A percentile compares a stretch with the other conserved stretches of the same genome.
These are phyloP conservation scores for Formica selysi DNA, from an alignment of 1,140 invertebrate species.

Conservation along the genomic window DNA sequence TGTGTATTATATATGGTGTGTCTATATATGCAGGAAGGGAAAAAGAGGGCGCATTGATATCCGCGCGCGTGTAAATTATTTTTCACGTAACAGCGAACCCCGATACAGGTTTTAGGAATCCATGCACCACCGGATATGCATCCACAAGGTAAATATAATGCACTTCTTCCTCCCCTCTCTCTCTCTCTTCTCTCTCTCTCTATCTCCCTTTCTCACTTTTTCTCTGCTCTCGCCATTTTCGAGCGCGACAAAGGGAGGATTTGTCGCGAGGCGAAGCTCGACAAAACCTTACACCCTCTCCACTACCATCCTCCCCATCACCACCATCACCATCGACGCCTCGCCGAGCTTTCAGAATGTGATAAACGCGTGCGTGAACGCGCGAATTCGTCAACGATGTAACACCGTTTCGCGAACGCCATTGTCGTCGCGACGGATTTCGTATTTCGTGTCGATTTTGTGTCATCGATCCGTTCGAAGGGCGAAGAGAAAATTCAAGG, in stretches of 20 bases:
- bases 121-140: constrained; percentile 77
- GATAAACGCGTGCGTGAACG: constrained; percentile 68
- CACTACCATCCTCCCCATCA: too few species aligned
- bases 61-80: constrained; percentile 73
- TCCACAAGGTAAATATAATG: constrained; percentile 75
- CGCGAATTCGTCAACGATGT: constrained; percentile 72
- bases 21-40: too few species aligned
- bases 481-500: constrained; percentile 35
- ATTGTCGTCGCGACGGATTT: constrained; percentile 53
- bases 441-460: constrained; percentile 54
- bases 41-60: constrained; percentile 31
- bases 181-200: constrained; percentile 39
- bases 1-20: constrained; percentile 8
- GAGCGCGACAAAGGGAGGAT: constrained; percentile 78
- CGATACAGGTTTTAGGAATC: constrained; percentile 75
- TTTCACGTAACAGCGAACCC: constrained; percentile 66
- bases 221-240: constrained; percentile 64
- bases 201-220: constrained; percentile 25
- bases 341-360: constrained; percentile 76
- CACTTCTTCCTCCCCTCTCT: constrained; percentile 49
- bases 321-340: constrained; percentile 47
- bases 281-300: constrained; percentile 75
- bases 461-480: constrained; percentile 52
- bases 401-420: constrained; percentile 66
- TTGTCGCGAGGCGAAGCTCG: constrained; percentile 78